Evolutionary conservation across 92 coral and sea anemone genomes (phyloP), one percentile per base, ranked within the genome.

Genomic region (Bergia puertoricense): DNA sequence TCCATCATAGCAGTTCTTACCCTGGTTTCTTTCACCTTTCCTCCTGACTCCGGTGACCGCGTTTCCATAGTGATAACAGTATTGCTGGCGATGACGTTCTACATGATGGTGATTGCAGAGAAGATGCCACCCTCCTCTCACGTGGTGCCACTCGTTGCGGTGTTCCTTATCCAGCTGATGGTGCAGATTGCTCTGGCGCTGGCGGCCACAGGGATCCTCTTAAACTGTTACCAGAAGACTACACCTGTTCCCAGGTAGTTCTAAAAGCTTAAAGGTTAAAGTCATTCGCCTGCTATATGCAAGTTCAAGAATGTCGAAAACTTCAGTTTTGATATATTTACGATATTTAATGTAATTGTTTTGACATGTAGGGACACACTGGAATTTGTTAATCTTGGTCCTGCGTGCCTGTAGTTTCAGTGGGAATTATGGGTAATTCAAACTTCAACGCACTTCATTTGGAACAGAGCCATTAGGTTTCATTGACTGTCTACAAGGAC

Each of bases 61-160:
- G 81, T 88, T 71, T 91, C 93, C 6, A 86, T 91, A 44, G 90
- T 88, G 30, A 88, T 91, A 82, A 91, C 93, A 4, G 93, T 91
- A 18, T 66, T 91, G n/a, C 77, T 91, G 2, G 93, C 93, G 2
- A 88, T 80, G 77, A 81, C 93, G 0, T 86, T 91, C 65, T 91
- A 91, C 90, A 91, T 91, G 93, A 39, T 86, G 74, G 89, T 90
- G 36, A 85, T 90, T 6, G 88, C 93, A 15, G 76, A 69, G 13
- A 54, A 89, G 41, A 81, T 90, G 86, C 93, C 93, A 84, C 88
- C 88, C 14, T 86, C 93, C 4, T 90, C 93, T 20, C 83, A 86
- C 16, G 85, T 79, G 48, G 90, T 90, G 9, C 93, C 93, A 15
- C 54, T 81, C 40, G 75, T 90, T 14, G 93, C 83, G 9, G 77